Percentiles rank a stretch among this genome's conserved stretches.
Conservation (phyloP, 2,888 invertebrate species). For the Ormyrus thymus region DNA sequence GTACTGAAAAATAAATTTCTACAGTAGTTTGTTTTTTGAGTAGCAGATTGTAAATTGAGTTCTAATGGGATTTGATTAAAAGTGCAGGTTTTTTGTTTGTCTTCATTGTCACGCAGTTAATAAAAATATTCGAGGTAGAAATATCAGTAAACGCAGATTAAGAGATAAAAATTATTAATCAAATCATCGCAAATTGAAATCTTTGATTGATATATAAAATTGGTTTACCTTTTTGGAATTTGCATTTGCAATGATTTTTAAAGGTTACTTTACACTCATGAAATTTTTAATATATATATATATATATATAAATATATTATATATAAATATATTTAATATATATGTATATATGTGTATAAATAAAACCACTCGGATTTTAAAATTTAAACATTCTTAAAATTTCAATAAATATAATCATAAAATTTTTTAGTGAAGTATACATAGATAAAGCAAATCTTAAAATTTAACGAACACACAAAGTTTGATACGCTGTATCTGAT, state of each 20-base stretch:
- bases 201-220: constrained; percentile 37
- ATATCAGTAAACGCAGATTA: constrained; percentile 37
- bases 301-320: no score
- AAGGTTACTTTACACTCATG: constrained; percentile 21
- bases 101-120: constrained; percentile 34
- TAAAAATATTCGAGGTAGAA: constrained; percentile 47
- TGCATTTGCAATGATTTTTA: constrained; percentile 20
- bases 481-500: constrained; percentile 25
- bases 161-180: constrained; percentile 33
- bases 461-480: constrained; percentile 35
- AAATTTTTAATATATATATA: constrained; percentile 18
- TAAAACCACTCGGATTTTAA: constrained; percentile 45
- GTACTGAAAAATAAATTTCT: constrained; percentile 40
- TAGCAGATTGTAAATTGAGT: constrained; percentile 7
- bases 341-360: neutral
- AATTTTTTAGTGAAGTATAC: constrained; percentile 3
- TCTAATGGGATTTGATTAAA: constrained; percentile 10
- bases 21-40: constrained; percentile 25
- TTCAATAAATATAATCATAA: neutral
- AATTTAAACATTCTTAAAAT: constrained; percentile 1
- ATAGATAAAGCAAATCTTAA: constrained; percentile 25
- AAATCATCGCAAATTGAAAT: constrained; percentile 26
- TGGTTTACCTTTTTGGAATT: constrained; percentile 4
- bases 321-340: constrained; percentile 20
- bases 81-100: constrained; percentile 22